Base-by-base conservation (phyloP, 2,113 vertebrate species). In the Phylloscopus whistleri region DNA sequence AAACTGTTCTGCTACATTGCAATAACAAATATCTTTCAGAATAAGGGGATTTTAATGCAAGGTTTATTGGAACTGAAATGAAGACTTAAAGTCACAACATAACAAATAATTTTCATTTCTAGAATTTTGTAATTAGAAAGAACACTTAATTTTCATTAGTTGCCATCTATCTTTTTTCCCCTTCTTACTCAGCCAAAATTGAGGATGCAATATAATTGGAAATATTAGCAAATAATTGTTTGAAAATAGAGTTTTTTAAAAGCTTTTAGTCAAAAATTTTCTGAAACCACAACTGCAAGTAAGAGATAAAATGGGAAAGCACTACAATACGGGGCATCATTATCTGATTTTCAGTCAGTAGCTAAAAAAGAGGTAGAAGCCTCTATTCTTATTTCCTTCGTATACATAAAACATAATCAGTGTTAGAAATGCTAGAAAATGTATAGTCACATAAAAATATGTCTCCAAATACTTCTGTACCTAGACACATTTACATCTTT, bases 71-170 rank as follows among this genome's bases (percentile, higher is more conserved):
- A 96, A 92, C 23, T 37, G 64, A 88, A 87, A 77, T 58, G 49
- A 89, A 81, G 76, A 86, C 55, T 74, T 83, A 35, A 93, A 95
- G 31, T 79, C 69, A 83, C 30, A 91, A 68, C 21, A 53, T 44
- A 91, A 88, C 41, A 83, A 80, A 80, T 91, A 4, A 67, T 77
- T 90, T 90, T 70, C 7, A 15, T 70, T 88, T 81, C 23, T 43
- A 76, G 67, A 4, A 63, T 63, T 90, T 83, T 70, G 22, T 79
- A 95, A 95, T 93, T 96, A 94, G 64, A 95, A 86, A 90, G 19
- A 31, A 74, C n/a, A 59, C 86, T 86, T 92, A 37, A 86, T 92
- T 94, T 78, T 59, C 48, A 21, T 24, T 87, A 51, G 21, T 83
- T 86, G 43, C 11, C 39, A 91, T 74, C 8, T 43, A 76, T 77